phyloP scores from a whole-genome alignment of 2,797 vertebrate genomes.

The Sarcoramphus papa region DNA sequence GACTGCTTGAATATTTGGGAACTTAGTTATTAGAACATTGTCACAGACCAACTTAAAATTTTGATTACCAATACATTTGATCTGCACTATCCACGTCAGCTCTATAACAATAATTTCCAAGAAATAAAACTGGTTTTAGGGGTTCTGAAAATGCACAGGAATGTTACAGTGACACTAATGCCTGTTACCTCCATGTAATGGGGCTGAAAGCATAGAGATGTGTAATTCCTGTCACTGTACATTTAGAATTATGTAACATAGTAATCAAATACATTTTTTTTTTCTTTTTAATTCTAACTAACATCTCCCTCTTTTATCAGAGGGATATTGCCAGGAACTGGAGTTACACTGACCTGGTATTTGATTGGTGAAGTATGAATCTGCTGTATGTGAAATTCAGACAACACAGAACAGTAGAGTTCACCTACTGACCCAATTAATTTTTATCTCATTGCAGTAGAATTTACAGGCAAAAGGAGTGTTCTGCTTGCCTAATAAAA shows the following conservation, averaged over 20 bases:
- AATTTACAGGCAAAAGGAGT: constrained; percentile 10
- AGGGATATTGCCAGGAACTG: background rate
- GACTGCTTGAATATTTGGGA: background rate
- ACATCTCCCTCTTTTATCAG: background rate
- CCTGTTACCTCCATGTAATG: background rate
- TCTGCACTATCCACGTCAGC: background rate
- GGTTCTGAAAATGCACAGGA: background rate
- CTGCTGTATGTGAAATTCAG: background rate
- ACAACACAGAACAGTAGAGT: background rate
- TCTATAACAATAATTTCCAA: background rate
- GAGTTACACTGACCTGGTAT: background rate
- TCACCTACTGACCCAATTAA: background rate
- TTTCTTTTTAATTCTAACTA: background rate
- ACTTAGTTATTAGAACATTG: background rate
- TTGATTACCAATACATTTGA: background rate
- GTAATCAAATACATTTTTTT: background rate
- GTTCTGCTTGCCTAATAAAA: constrained; percentile 32
- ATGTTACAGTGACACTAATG: background rate
- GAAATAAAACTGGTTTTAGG: background rate
- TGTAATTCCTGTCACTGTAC: background rate
- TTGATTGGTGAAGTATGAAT: background rate
- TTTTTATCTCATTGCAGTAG: constrained; percentile 35
- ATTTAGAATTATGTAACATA: background rate
- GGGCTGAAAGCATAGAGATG: background rate
- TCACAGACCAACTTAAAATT: background rate